Evolutionary conservation across 2,113 vertebrate species (phyloP).

Genomic region (Orthonyx spaldingii): DNA sequence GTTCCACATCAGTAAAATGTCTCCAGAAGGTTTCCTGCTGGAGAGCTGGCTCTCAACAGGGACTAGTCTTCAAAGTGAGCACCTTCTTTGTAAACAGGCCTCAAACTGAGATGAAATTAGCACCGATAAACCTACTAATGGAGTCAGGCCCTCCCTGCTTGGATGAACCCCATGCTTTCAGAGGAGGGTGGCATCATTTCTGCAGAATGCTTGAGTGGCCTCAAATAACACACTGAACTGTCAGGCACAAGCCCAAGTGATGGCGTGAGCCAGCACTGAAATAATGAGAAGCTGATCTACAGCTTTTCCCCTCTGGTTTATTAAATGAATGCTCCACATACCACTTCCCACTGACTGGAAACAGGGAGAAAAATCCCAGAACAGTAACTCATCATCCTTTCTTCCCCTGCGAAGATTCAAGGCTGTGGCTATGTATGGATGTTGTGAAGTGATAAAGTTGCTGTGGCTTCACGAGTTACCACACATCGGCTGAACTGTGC

Average conservation of each 20-base stretch:
- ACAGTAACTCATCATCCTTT: slow-evolving; percentile 59
- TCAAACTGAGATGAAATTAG: neutral
- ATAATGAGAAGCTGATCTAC: slow-evolving; percentile 66
- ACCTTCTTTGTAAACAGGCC: neutral
- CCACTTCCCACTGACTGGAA: slow-evolving; percentile 56
- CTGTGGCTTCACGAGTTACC: slow-evolving; percentile 51
- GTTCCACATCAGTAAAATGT: neutral
- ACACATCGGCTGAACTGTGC: neutral
- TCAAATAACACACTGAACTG: slow-evolving; percentile 61
- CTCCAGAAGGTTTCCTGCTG: neutral
- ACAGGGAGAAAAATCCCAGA: slow-evolving; percentile 54
- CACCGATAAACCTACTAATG: neutral
- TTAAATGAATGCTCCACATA: slow-evolving; percentile 58
- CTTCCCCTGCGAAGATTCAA: slow-evolving; percentile 34
- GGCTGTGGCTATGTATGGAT: slow-evolving; percentile 66
- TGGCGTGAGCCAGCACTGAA: slow-evolving; percentile 42
- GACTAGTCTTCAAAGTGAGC: neutral
- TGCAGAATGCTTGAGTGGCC: slow-evolving; percentile 53
- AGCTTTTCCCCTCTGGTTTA: slow-evolving; percentile 59
- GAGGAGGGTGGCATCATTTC: slow-evolving; percentile 50
- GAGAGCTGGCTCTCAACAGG: neutral
- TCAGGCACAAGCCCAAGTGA: slow-evolving; percentile 53
- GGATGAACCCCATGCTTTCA: neutral
- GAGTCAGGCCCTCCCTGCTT: neutral
- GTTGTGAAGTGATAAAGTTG: slow-evolving; percentile 59